Evolutionary conservation across 2,797 vertebrate genomes (phyloP), one percentile per base, ranked within the genome.

Genomic region (Cyclura pinguis): DNA sequence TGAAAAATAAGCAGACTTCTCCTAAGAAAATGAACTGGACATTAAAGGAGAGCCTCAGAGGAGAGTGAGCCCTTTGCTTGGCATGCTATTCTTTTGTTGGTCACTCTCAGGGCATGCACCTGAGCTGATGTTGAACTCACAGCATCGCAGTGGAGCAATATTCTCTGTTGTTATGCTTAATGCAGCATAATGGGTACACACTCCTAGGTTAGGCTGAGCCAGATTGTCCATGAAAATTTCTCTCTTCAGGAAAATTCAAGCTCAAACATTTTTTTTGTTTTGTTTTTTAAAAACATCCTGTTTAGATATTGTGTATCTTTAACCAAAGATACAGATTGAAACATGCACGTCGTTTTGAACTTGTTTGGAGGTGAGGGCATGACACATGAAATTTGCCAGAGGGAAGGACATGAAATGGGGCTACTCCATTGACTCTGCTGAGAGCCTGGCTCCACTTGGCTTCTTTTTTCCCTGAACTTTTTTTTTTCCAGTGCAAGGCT

Each of bases 11-110:
- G 80, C 83, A 72, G 64, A 78, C 88, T 2, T 12, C 0, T 93
- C 89, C 87, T 92, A 52, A 87, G 88, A 86, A 94, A 92, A 50
- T 42, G 3, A 14, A 85, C 84, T 91, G 78, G 90, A 85, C 20
- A 35, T 78, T 78, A 69, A 14, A 32, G 9, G 42, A 47, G 77
- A 55, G 73, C 62, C 13, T 89, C 87, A 73, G 50, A 80, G 90
- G 62, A 20, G 29, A 67, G 92, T 50, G 86, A 74, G 86, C 22
- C 13, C 24, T 42, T 64, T 64, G 80, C 32, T 80, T 93, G 85
- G 57, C 82, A 0, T 69, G 3, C 6, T 13, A 9, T 12, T 89
- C 9, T n/a, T 85, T 83, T 85, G 20, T 87, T 78, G 91, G 88
- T 13, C 59, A 32, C n/a, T 85, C 24, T 80, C 62, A 55, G 38